phyloP scores from a whole-genome alignment of 2,113 vertebrate genomes.

The Pseudopipra pipra region DNA sequence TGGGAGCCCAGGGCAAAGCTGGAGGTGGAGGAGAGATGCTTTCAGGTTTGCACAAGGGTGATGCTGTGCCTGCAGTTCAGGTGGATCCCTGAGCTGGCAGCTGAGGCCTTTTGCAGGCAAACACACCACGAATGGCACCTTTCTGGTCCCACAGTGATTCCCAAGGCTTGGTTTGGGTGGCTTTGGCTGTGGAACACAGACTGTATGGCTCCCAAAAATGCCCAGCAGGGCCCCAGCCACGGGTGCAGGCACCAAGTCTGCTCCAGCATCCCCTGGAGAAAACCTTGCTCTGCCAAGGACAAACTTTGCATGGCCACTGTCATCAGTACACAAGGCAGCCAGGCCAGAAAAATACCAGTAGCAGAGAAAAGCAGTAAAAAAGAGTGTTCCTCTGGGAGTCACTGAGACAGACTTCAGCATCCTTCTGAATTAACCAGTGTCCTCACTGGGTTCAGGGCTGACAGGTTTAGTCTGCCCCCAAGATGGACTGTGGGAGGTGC shows the following conservation, averaged over 20 bases:
- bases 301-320: background rate
- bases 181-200: background rate
- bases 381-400: background rate
- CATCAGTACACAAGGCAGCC: fast-evolving
- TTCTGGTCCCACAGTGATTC: background rate
- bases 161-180: background rate
- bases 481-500: background rate
- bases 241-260: fast-evolving
- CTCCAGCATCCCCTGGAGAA: background rate
- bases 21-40: background rate
- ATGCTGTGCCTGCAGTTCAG: background rate
- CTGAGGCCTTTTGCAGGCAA: background rate
- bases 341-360: background rate
- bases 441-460: background rate
- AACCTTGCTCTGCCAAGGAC: background rate
- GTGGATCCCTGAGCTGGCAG: background rate
- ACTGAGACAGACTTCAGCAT: background rate
- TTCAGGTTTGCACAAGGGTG: background rate
- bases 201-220: fast-evolving
- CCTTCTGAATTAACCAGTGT: background rate
- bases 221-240: background rate
- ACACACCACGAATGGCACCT: background rate
- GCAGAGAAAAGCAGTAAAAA: background rate
- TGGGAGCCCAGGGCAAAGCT: background rate
- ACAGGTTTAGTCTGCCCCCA: background rate